Base-by-base conservation (phyloP, 2,113 vertebrate genomes). In the Hyperopisus bebe region DNA sequence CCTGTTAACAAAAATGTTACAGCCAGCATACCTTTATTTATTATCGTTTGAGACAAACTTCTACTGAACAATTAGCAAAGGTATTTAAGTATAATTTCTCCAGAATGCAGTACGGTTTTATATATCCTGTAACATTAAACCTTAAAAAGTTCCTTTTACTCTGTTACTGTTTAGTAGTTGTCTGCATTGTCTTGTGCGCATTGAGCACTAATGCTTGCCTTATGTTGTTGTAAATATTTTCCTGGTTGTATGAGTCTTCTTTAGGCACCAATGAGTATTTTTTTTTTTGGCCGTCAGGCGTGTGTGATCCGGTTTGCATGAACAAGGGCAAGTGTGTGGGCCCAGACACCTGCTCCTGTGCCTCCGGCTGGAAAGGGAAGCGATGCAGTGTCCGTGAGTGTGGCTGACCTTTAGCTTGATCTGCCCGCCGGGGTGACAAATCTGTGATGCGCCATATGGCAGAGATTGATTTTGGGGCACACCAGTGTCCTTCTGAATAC, bases 251-350 rank as follows among this genome's bases (percentile, higher is more conserved):
- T 70, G 62, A 70, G 3, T 47, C 46, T 44, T 55, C 17, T 88
- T 88, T 62, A 70, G 74, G 74, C 9, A 51, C 27, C 50, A 9
- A 10, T 87, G 42, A 47, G 42, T 84, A 0, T 84, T 84, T 84
- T 83, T 44, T 82, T 58, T 31, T 5, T 58, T 51, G 86, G 91
- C 42, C 85, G 92, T 5, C 93, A 99, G 97, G 97, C 93, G 94
- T 99, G 90, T 99, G 98, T 94, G 97, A 98, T 84, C 97, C 97
- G 5, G 91, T 94, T 88, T 98, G 97, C 90, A 95, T 98, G 96
- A 98, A 98, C 91, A 96, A 95, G 91, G 97, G 97, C 48, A 97
- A 97, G 92, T 99, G 97, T 24, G 96, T 98, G 47, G 94, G 96
- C 50, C 96, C 96, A 86, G 96, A 97, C 48, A 2, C 95, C 17